Percentiles rank a stretch among this genome's conserved stretches.
Evolutionary conservation across 2,888 invertebrate genomes (phyloP).

Genomic region (Tetranychus truncatus): DNA sequence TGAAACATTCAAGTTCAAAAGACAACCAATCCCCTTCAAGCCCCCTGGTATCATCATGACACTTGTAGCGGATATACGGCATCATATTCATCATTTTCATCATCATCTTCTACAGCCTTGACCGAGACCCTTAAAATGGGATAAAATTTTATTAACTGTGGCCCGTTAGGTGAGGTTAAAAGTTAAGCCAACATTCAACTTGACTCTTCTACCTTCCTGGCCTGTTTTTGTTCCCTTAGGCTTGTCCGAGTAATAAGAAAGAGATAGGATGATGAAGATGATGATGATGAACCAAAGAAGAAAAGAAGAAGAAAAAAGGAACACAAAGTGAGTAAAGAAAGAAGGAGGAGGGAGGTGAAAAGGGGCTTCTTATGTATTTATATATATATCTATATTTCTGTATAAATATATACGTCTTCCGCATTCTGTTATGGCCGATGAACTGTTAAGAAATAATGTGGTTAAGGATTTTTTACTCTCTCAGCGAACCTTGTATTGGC

Average conservation of each 20-base stretch:
- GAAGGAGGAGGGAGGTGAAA: neutral
- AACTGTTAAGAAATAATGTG: conserved; percentile 9
- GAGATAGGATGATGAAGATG: neutral
- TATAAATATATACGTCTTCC: conserved; percentile 1
- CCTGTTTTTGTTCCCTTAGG: neutral
- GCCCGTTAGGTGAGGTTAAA: conserved; percentile 1
- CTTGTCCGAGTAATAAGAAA: neutral
- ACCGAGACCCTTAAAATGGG: conserved; percentile 8
- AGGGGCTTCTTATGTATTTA: neutral
- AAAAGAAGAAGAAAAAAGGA: neutral
- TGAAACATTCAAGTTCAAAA: neutral
- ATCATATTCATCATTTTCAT: neutral
- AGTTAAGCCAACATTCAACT: neutral
- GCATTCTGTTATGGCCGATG: conserved; percentile 12
- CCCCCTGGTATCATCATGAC: neutral
- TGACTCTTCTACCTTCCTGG: neutral
- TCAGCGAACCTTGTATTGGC: neutral
- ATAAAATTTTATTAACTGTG: neutral
- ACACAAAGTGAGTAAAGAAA: neutral
- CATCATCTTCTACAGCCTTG: conserved; percentile 1
- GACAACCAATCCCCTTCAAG: neutral
- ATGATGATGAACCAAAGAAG: neutral
- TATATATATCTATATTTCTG: neutral
- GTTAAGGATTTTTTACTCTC: neutral
- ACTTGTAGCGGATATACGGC: neutral